These are phyloP conservation scores for Hydraecia micacea DNA, from an alignment of 2,888 invertebrate species.

Conservation along the genomic window DNA sequence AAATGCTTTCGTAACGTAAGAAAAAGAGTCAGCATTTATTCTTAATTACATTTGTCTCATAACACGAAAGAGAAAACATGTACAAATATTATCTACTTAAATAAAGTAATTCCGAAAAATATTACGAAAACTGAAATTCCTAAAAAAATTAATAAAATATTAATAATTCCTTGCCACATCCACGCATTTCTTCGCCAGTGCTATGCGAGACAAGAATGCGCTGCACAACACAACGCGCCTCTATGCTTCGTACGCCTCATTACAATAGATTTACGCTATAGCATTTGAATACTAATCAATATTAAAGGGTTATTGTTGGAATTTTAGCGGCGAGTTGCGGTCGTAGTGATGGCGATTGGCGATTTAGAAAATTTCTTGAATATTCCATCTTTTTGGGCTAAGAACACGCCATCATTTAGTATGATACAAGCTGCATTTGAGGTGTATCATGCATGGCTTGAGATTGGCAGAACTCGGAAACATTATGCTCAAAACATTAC, in stretches of 20 bases:
- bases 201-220: conserved; percentile 45
- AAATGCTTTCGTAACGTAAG: background rate
- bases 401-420: background rate
- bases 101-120: background rate
- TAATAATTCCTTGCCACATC: conserved; percentile 36
- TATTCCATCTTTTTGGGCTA: background rate
- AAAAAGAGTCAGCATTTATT: background rate
- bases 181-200: conserved; percentile 6
- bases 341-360: conserved; percentile 38
- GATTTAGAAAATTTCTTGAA: conserved; percentile 20
- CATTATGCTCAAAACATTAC: background rate
- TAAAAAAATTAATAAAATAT: background rate
- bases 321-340: conserved; percentile 37
- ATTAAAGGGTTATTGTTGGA: conserved; percentile 63
- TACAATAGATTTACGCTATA: conserved; percentile 61
- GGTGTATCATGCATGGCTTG: too few relatives aligned
- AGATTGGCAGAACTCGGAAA: background rate
- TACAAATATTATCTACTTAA: background rate
- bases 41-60: background rate
- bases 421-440: too few relatives aligned
- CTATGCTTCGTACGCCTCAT: conserved; percentile 59
- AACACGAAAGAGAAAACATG: background rate
- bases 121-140: background rate
- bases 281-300: conserved; percentile 69
- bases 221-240: conserved; percentile 52